Base-by-base conservation (phyloP, 2,113 vertebrate genomes). In the Dicerorhinus sumatrensis region DNA sequence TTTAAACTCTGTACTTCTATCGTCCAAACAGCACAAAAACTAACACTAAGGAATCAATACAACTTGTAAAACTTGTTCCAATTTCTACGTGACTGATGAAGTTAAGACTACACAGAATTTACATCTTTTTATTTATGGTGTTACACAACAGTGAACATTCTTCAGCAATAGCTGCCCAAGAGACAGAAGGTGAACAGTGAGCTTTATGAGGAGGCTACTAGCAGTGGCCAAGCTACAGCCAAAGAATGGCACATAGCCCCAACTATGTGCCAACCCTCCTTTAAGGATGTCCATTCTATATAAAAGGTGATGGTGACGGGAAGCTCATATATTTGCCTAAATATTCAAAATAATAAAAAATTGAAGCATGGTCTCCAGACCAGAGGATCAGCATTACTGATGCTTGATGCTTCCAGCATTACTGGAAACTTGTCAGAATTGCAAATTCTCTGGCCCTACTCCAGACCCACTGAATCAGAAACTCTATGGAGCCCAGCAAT, bases 31-130 rank as follows among this genome's bases (percentile, higher is more conserved):
- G 18, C 25, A 46, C n/a, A 56, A 48, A 87, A 67, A 33, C 20
- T 2, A n/a, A 72, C 8, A 83, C 13, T 29, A 76, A 86, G 42
- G 63, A 69, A 82, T 70, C 25, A 72, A 36, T 42, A 90, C 18
- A 83, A 21, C 60, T 60, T 87, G 51, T 73, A 60, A 96, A 83
- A 92, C 21, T 87, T 73, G 48, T 27, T 89, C 25, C 36, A 94
- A 70, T 51, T 93, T 88, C 48, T 70, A 96, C 76, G 27, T 48
- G 54, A 79, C 31, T 85, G 33, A 36, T n/a, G 60, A 88, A 85
- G 56, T 63, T 63, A 73, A 84, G 56, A 29, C 33, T 13, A 46
- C 5, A 58, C 0, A 51, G 10, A 75, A 63, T 62, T 62, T 73
- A 51, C 25, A 23, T 54, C 18, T 39, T 70, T 81, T 65, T 48